Conservation (phyloP, 2,888 invertebrate species). For the Idaea biselata region DNA sequence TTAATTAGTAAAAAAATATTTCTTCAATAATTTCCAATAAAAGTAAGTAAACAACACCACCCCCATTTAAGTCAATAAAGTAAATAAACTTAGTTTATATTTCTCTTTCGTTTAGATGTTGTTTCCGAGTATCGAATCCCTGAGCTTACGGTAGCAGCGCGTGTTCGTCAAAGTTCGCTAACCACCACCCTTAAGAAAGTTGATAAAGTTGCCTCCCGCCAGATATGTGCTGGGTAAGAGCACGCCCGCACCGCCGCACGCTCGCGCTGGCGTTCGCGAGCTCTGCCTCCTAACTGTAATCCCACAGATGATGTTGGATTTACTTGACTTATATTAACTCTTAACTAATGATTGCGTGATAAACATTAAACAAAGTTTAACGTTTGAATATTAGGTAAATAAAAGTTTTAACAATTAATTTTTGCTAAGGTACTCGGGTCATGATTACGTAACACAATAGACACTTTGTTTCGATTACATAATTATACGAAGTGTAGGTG, state of each 20-base stretch:
- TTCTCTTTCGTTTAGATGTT: constrained; percentile 58
- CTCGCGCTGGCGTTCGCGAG: constrained; percentile 45
- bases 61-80: constrained; percentile 2
- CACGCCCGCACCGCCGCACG: constrained; percentile 40
- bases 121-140: constrained; percentile 72
- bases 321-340: constrained; percentile 70
- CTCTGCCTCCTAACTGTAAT: constrained; percentile 74
- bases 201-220: constrained; percentile 71
- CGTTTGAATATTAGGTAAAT: background rate
- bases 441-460: too few relatives aligned
- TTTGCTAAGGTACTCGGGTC: background rate
- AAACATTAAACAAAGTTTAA: constrained; percentile 41
- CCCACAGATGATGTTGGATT: constrained; percentile 76
- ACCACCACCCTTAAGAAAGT: constrained; percentile 79
- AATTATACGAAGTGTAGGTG: background rate
- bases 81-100: constrained; percentile 26
- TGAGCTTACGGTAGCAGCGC: constrained; percentile 71
- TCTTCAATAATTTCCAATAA: too few relatives aligned
- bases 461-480: background rate
- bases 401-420: background rate
- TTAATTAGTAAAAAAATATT: too few relatives aligned
- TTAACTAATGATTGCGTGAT: constrained; percentile 59
- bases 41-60: too few relatives aligned
- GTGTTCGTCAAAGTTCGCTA: constrained; percentile 77
- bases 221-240: constrained; percentile 62